phyloP scores from a whole-genome alignment of 2,797 vertebrate genomes.

The Arnoldichthys spilopterus region DNA sequence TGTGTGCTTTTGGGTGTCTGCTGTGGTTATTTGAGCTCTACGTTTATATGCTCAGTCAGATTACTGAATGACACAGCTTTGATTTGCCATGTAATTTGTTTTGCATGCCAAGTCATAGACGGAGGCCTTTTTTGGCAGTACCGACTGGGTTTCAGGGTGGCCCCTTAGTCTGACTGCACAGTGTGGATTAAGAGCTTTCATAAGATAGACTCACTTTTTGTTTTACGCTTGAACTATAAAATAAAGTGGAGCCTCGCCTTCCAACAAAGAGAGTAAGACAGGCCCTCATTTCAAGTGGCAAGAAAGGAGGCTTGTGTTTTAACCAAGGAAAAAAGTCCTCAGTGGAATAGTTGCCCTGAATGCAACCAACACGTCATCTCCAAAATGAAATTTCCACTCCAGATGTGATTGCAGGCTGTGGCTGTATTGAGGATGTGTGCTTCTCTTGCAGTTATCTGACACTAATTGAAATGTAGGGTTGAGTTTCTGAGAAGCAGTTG shows the following conservation, averaged over 20 bases:
- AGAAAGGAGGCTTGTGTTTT: constrained; percentile 1
- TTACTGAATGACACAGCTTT: constrained; percentile 37
- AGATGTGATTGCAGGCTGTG: constrained; percentile 25
- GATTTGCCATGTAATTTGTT: constrained; percentile 46
- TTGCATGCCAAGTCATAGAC: constrained; percentile 39
- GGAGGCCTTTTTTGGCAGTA: constrained; percentile 22
- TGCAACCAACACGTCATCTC: not conserved
- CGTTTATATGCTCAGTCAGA: constrained; percentile 30
- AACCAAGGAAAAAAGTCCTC: not conserved
- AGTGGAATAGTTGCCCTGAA: not conserved
- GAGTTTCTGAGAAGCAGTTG: constrained; percentile 22
- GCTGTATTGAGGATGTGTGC: constrained; percentile 1
- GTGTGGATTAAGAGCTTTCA: constrained; percentile 41
- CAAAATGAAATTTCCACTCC: constrained; percentile 27
- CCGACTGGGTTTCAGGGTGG: constrained; percentile 39
- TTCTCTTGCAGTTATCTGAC: constrained; percentile 27
- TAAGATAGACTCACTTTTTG: constrained; percentile 48
- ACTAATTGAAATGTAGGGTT: constrained; percentile 46
- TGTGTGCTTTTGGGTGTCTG: constrained; percentile 15
- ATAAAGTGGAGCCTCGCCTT: constrained; percentile 26
- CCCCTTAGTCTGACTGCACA: constrained; percentile 27
- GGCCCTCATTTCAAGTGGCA: not conserved
- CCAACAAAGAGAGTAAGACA: constrained; percentile 12
- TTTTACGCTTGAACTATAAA: constrained; percentile 38
- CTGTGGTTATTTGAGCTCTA: constrained; percentile 22